These are phyloP conservation scores for Hoplodrina blanda DNA, from an alignment of 2,888 invertebrate species.

Conservation along the genomic window DNA sequence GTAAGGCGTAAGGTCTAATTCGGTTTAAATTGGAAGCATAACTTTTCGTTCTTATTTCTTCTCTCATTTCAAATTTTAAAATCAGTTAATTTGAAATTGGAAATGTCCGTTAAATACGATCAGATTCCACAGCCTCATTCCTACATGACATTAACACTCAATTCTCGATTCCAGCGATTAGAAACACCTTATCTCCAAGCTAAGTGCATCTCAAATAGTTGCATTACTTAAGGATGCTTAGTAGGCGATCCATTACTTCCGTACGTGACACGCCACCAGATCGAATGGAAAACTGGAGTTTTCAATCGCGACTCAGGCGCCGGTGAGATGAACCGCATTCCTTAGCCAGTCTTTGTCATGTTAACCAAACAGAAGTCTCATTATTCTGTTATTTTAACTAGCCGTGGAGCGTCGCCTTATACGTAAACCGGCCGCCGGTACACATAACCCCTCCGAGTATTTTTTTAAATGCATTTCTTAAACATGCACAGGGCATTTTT, in stretches of 20 bases:
- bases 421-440: slow-evolving; percentile 54
- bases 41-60: too few species aligned
- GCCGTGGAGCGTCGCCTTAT: slow-evolving; percentile 70
- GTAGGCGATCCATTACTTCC: slow-evolving; percentile 47
- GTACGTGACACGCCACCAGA: slow-evolving; percentile 84
- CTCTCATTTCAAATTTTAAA: not conserved
- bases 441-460: slow-evolving; percentile 35
- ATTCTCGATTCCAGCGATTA: slow-evolving; percentile 34
- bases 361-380: slow-evolving; percentile 86
- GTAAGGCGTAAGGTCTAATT: not conserved
- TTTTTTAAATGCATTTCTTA: slow-evolving; percentile 51
- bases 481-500: slow-evolving; percentile 51
- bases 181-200: slow-evolving; percentile 51
- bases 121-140: slow-evolving; percentile 31
- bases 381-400: slow-evolving; percentile 89
- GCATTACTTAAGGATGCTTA: slow-evolving; percentile 68
- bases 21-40: not conserved
- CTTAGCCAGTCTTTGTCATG: slow-evolving; percentile 85
- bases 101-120: slow-evolving; percentile 1
- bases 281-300: slow-evolving; percentile 82
- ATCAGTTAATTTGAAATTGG: not conserved
- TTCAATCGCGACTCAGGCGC: slow-evolving; percentile 77
- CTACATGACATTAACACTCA: slow-evolving; percentile 18
- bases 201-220: slow-evolving; percentile 54
- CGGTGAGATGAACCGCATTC: slow-evolving; percentile 85